Evolutionary conservation across 2,888 invertebrate genomes (phyloP).

Genomic region (Metalampra italica): DNA sequence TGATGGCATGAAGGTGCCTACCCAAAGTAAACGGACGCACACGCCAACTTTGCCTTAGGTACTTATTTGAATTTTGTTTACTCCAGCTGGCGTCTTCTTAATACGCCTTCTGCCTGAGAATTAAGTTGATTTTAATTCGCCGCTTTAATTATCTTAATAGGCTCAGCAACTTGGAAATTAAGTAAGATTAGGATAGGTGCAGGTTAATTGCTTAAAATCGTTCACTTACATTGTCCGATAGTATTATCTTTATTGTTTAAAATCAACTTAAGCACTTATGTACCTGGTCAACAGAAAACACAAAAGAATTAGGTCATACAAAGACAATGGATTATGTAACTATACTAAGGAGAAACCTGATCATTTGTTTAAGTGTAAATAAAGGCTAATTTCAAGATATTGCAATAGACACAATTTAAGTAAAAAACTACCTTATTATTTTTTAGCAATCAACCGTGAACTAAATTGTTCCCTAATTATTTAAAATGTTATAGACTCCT

Average conservation of each 20-base stretch:
- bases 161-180: conserved; percentile 22
- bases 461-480: conserved; percentile 3
- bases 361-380: background rate
- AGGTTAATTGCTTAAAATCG: background rate
- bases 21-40: conserved; percentile 5
- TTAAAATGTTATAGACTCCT: too few relatives aligned
- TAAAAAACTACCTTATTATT: background rate
- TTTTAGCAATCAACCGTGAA: conserved; percentile 12
- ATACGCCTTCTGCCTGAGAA: conserved; percentile 30
- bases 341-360: background rate
- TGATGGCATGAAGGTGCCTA: conserved; percentile 29
- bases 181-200: conserved; percentile 12
- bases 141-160: conserved; percentile 27
- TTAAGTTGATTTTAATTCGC: conserved; percentile 40
- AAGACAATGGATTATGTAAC: too few relatives aligned
- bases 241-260: background rate
- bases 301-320: too few relatives aligned
- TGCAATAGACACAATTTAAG: background rate
- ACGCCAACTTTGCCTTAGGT: conserved; percentile 31
- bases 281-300: background rate
- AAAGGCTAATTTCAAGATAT: background rate
- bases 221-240: too few relatives aligned
- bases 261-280: too few relatives aligned
- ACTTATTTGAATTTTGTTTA: conserved; percentile 60
- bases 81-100: conserved; percentile 39